Conservation (phyloP, 2,888 invertebrate species). For the Electrophaes corylata region DNA sequence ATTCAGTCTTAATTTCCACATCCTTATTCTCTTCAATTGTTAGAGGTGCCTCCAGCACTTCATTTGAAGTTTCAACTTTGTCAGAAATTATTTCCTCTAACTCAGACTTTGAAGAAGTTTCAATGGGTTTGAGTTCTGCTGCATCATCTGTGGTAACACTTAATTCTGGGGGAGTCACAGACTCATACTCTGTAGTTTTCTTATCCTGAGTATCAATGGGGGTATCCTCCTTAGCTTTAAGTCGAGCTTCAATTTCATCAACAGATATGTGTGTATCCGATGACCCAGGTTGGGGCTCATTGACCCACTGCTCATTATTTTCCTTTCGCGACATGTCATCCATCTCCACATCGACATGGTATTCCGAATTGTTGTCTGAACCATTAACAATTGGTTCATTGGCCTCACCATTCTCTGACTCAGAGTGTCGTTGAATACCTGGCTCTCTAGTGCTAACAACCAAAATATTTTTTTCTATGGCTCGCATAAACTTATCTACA, state of each 20-base stretch:
- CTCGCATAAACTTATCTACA: conserved; percentile 98
- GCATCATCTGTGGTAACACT: conserved; percentile 56
- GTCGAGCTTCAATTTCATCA: conserved; percentile 69
- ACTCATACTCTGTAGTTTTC: conserved; percentile 58
- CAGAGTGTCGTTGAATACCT: conserved; percentile 84
- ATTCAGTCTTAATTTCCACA: conserved; percentile 59
- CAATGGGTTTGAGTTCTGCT: conserved; percentile 46
- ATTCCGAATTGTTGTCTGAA: conserved; percentile 82
- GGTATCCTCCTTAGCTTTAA: conserved; percentile 78
- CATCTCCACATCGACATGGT: conserved; percentile 83
- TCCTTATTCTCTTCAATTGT: conserved; percentile 52
- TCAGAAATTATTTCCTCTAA: conserved; percentile 43
- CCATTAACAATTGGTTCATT: conserved; percentile 85
- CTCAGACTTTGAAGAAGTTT: conserved; percentile 34
- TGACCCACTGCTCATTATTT: conserved; percentile 59
- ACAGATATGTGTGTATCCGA: conserved; percentile 73
- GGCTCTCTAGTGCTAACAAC: conserved; percentile 92
- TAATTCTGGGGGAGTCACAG: conserved; percentile 64
- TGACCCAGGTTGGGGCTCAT: conserved; percentile 72
- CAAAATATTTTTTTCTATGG: conserved; percentile 96
- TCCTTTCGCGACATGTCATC: conserved; percentile 82
- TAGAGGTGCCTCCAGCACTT: conserved; percentile 19
- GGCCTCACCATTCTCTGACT: conserved; percentile 88
- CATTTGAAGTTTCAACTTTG: conserved; percentile 42
- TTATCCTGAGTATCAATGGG: conserved; percentile 64